Base-by-base conservation (phyloP, 1,140 invertebrate species). In the Lysiphlebus fabarum region DNA sequence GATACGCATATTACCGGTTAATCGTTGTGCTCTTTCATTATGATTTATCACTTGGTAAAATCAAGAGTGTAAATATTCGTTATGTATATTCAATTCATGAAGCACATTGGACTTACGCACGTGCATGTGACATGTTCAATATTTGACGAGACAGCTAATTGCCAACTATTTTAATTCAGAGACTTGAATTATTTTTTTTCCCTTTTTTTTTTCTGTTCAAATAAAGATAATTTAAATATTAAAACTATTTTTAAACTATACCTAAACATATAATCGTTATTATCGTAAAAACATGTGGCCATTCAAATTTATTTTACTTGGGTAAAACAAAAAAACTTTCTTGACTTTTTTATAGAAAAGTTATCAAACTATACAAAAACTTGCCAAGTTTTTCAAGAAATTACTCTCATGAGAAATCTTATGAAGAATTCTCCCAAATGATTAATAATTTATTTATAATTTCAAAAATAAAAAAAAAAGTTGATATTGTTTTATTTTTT, bases 21-120 rank as follows among this genome's bases (percentile, higher is more conserved):
- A 66, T 62, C 64, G 53, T 36, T 45, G 12, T 4, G 33, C 49
- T 37, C 59, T 34, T 57, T 51, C 51, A 38, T 56, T 67, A 68
- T 68, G 68, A 67, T 68, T 68, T 70, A 70, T 67, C 64, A 68
- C 57, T 58, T 51, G 60, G 65, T 70, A 65, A 63, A 68, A 69
- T 69, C 56, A 26, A 49, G 34, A 17, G 26, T n/a, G 1, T 11
- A 51, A n/a, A 38, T 38, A 14, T 33, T 7, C 49, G 49, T 57
- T 56, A 54, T 48, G 44, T 57, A 55, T 58, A 58, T 56, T 56
- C 33, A 56, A 26, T 55, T 49, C 60, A 63, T 43, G 53, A 57
- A 57, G 58, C 53, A 64, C 60, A 12, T 47, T 6, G 9, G 34
- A 51, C 38, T 56, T 42, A 61, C 65, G 50, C 68, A 61, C 56